phyloP scores from a whole-genome alignment of 2,113 vertebrate species.

The Oryzias celebensis region DNA sequence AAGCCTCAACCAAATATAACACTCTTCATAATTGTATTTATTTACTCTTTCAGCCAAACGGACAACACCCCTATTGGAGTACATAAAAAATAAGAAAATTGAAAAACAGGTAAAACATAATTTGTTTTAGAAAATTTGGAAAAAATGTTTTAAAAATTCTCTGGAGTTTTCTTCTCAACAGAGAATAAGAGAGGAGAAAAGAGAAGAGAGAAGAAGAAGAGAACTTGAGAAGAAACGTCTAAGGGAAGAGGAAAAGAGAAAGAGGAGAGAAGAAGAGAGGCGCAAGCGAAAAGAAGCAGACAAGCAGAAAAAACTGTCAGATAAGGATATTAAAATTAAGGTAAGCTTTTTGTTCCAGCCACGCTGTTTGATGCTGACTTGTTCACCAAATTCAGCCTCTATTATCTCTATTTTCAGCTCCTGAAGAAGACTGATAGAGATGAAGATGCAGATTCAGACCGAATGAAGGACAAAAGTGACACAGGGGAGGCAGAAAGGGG shows the following conservation, averaged over 20 bases:
- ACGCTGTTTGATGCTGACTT: not conserved
- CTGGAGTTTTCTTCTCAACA: constrained; percentile 45
- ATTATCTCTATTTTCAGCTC: constrained; percentile 74
- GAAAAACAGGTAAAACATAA: constrained; percentile 90
- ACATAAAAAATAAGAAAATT: constrained; percentile 98
- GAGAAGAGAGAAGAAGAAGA: constrained; percentile 90
- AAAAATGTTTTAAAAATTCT: too few relatives aligned
- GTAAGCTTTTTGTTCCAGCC: constrained; percentile 55
- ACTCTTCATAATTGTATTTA: not conserved
- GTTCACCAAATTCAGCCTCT: not conserved
- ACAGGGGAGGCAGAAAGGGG: constrained; percentile 78
- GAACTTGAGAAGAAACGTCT: constrained; percentile 92
- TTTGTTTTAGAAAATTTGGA: too few relatives aligned
- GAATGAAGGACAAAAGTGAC: constrained; percentile 86
- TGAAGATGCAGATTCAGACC: constrained; percentile 84
- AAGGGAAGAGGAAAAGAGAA: constrained; percentile 93
- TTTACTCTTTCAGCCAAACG: constrained; percentile 83
- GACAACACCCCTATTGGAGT: constrained; percentile 96
- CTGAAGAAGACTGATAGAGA: constrained; percentile 94
- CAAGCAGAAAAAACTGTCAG: constrained; percentile 88
- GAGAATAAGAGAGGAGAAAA: constrained; percentile 96
- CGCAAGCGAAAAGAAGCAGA: constrained; percentile 89
- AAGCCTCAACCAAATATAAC: not conserved
- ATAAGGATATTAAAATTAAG: constrained; percentile 93
- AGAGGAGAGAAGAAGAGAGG: constrained; percentile 90